A percentile compares a stretch with the other conserved stretches of the same genome.
Conservation (phyloP, 1,140 invertebrate species). For the Helicoverpa armigera region DNA sequence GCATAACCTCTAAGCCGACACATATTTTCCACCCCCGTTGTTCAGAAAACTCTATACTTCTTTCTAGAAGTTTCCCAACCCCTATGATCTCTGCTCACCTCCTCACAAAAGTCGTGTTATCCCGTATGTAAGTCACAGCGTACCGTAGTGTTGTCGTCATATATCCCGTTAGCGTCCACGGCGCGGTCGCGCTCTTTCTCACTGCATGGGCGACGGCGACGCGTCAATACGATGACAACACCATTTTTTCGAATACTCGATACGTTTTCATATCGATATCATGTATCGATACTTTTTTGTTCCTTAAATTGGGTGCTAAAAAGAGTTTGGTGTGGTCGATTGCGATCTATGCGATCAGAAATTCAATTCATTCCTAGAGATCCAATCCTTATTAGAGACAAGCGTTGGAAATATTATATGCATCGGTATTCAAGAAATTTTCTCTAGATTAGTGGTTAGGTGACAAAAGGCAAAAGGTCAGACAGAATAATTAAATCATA, state of each 20-base stretch:
- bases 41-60: neutral
- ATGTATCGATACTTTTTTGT: neutral
- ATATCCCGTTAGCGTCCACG: conserved; percentile 28
- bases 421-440: too few species aligned
- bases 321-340: neutral
- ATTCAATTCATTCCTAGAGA: too few species aligned
- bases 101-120: conserved; percentile 21
- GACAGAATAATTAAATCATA: too few species aligned
- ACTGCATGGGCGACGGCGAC: neutral
- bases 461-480: too few species aligned
- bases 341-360: neutral
- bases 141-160: conserved; percentile 29
- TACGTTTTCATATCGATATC: conserved; percentile 3
- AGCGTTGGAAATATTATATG: too few species aligned
- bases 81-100: neutral
- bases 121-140: conserved; percentile 36
- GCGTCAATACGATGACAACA: conserved; percentile 10
- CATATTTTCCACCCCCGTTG: too few species aligned
- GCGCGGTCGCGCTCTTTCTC: conserved; percentile 22
- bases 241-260: conserved; percentile 4
- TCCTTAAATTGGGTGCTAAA: neutral
- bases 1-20: too few species aligned
- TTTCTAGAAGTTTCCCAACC: neutral
- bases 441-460: too few species aligned
- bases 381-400: too few species aligned